Percentiles rank a stretch among this genome's conserved stretches.
These are phyloP conservation scores for Ophioderma brevispina DNA, from an alignment of 35 echinoderm and acorn worm genomes.

Conservation along the genomic window DNA sequence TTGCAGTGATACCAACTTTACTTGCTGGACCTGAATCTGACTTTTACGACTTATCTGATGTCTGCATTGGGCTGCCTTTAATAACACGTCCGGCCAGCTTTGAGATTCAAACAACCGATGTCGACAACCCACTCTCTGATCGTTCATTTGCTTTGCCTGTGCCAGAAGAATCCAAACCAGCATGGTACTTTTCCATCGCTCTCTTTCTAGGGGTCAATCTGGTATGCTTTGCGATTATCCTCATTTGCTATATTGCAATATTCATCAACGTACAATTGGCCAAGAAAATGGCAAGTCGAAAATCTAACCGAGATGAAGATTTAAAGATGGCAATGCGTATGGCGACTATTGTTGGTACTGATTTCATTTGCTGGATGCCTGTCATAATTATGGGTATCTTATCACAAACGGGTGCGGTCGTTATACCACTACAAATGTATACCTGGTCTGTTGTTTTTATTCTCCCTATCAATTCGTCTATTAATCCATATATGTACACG, in stretches of 20 bases:
- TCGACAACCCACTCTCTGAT: constrained; percentile 30
- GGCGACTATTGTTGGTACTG: constrained; percentile 72
- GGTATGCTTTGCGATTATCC: constrained; percentile 50
- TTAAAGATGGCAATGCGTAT: constrained; percentile 67
- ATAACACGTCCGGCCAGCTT: constrained; percentile 5
- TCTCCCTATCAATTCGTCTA: constrained; percentile 72
- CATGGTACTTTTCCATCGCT: constrained; percentile 61
- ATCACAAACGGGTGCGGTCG: constrained; percentile 30
- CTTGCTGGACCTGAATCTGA: not conserved
- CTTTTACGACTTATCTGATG: constrained; percentile 72
- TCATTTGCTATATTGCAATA: constrained; percentile 59
- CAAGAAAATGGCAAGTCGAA: constrained; percentile 10
- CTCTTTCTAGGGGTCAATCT: constrained; percentile 67
- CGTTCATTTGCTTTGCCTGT: constrained; percentile 4
- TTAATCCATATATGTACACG: constrained; percentile 79
- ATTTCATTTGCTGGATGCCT: constrained; percentile 82
- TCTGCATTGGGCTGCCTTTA: constrained; percentile 68
- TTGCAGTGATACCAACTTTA: constrained; percentile 44
- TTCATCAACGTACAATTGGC: constrained; percentile 56
- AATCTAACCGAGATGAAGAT: constrained; percentile 9
- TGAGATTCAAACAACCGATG: not conserved
- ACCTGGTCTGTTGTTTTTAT: constrained; percentile 80
- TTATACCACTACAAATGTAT: constrained; percentile 48
- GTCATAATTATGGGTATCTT: constrained; percentile 76
- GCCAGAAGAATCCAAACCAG: constrained; percentile 18